Percentiles rank a stretch among this genome's conserved stretches.
These are phyloP conservation scores for Rhamnusium bicolor DNA, from an alignment of 2,888 invertebrate genomes.

Conservation along the genomic window DNA sequence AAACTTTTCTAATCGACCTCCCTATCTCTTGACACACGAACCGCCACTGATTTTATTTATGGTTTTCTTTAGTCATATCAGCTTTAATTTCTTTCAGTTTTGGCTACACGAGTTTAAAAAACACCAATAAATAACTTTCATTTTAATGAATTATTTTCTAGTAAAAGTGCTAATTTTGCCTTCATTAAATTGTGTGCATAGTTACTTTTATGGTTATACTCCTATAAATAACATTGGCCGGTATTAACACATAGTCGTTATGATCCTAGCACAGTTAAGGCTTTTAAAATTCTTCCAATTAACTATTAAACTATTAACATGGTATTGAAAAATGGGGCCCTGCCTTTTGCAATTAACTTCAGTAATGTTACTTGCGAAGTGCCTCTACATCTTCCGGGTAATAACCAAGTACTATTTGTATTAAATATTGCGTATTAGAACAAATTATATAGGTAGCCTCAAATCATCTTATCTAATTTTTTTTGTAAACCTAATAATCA, in stretches of 20 bases:
- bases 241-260: constrained; percentile 50
- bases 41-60: no score
- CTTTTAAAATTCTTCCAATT: constrained; percentile 53
- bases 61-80: no score
- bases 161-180: not conserved
- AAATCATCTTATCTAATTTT: constrained; percentile 1
- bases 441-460: constrained; percentile 53
- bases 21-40: no score
- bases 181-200: constrained; percentile 40
- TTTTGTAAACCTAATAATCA: constrained; percentile 6
- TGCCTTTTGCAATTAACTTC: constrained; percentile 59
- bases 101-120: no score
- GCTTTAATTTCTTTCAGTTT: no score
- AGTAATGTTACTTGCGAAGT: constrained; percentile 53
- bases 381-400: constrained; percentile 57
- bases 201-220: constrained; percentile 48
- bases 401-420: constrained; percentile 51
- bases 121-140: no score
- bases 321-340: constrained; percentile 55
- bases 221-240: constrained; percentile 49
- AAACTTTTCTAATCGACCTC: no score
- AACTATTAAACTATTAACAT: constrained; percentile 43
- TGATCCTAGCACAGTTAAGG: constrained; percentile 47
- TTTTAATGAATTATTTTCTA: not conserved
- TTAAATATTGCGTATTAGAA: constrained; percentile 55